A percentile compares a stretch with the other conserved stretches of the same genome.
Evolutionary conservation across 2,113 vertebrate species (phyloP).

Genomic region (Pseudorectes ferrugineus): DNA sequence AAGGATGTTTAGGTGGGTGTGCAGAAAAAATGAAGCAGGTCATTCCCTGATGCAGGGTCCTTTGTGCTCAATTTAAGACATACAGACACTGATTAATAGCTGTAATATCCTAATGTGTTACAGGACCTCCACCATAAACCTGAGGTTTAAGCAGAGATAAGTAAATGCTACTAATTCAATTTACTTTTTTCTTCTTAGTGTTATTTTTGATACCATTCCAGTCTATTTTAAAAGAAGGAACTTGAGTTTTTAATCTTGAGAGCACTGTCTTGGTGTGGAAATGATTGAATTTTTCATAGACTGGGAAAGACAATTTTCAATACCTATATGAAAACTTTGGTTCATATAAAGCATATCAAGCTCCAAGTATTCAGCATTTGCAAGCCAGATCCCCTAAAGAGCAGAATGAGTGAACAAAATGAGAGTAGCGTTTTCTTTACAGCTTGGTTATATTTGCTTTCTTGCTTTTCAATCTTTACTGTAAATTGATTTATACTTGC

Average conservation of each 20-base stretch:
- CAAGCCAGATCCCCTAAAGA: not conserved
- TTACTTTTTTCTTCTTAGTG: not conserved
- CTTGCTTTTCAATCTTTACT: not conserved
- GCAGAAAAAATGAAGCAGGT: not conserved
- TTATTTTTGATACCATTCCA: not conserved
- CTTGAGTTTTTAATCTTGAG: not conserved
- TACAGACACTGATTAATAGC: not conserved
- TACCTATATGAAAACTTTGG: not conserved
- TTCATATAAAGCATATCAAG: not conserved
- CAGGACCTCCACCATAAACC: not conserved
- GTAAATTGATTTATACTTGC: not conserved
- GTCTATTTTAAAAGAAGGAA: not conserved
- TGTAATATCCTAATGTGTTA: not conserved
- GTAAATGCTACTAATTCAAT: not conserved
- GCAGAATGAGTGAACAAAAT: not conserved
- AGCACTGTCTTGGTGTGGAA: not conserved
- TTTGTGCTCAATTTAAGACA: not conserved
- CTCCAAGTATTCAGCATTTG: not conserved
- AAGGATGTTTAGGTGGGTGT: not conserved
- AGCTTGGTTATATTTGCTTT: not conserved
- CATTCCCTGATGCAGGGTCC: not conserved
- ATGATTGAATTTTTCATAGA: not conserved
- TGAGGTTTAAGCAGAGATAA: not conserved
- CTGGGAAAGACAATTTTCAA: not conserved
- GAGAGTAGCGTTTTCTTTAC: not conserved